These are phyloP conservation scores for Chaetura pelagica DNA, from an alignment of 2,113 vertebrate genomes.

Conservation along the genomic window DNA sequence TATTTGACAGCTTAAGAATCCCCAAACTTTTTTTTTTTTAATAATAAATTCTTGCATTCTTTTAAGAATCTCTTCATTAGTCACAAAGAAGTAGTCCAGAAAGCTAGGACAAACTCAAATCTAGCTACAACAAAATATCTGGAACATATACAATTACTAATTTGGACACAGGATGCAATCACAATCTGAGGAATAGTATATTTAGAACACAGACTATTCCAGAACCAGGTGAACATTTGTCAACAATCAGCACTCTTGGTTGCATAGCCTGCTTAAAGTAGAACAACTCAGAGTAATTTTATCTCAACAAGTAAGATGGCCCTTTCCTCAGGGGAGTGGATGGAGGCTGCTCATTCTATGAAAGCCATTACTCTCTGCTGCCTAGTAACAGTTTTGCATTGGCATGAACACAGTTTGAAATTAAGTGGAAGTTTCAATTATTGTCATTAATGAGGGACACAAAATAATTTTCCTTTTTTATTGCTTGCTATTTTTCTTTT, in stretches of 20 bases:
- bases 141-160: not conserved
- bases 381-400: not conserved
- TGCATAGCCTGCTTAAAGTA: not conserved
- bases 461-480: not conserved
- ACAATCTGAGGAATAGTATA: not conserved
- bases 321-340: not conserved
- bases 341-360: not conserved
- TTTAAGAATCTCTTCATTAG: not conserved
- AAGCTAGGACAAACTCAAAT: not conserved
- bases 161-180: not conserved
- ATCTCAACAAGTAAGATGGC: not conserved
- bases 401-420: not conserved
- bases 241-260: not conserved
- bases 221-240: not conserved
- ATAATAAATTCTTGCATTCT: not conserved
- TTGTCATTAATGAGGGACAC: not conserved
- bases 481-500: not conserved
- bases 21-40: not conserved
- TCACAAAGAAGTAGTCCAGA: not conserved
- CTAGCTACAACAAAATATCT: not conserved
- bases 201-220: not conserved
- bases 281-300: not conserved
- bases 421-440: not conserved
- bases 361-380: not conserved
- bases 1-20: not conserved